These are phyloP conservation scores for Euplexia lucipara DNA, from an alignment of 2,888 invertebrate species.

Conservation along the genomic window DNA sequence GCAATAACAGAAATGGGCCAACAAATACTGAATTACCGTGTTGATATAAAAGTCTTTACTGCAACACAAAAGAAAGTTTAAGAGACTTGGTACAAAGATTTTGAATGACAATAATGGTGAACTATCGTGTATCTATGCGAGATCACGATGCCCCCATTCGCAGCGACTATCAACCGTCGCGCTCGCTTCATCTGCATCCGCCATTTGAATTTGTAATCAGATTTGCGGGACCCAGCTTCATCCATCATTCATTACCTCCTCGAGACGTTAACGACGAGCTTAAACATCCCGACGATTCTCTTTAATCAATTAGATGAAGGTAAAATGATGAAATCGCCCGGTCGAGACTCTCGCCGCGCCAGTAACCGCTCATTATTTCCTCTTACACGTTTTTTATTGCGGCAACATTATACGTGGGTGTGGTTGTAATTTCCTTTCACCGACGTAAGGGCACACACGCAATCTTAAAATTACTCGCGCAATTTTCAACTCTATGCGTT, in stretches of 20 bases:
- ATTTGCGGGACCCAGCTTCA: slow-evolving; percentile 80
- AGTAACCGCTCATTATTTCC: slow-evolving; percentile 91
- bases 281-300: slow-evolving; percentile 75
- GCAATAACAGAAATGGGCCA: slow-evolving; percentile 21
- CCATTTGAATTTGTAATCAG: slow-evolving; percentile 86
- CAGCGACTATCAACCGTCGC: slow-evolving; percentile 79
- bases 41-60: slow-evolving; percentile 45
- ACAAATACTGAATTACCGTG: slow-evolving; percentile 21
- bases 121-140: slow-evolving; percentile 72
- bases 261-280: slow-evolving; percentile 63
- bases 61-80: slow-evolving; percentile 45
- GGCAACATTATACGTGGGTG: slow-evolving; percentile 91
- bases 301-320: slow-evolving; percentile 88
- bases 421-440: slow-evolving; percentile 91
- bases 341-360: slow-evolving; percentile 83
- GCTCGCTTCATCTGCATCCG: slow-evolving; percentile 82
- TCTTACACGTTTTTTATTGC: slow-evolving; percentile 91
- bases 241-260: slow-evolving; percentile 84
- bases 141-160: slow-evolving; percentile 79
- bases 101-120: slow-evolving; percentile 75
- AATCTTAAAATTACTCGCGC: slow-evolving; percentile 71
- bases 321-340: slow-evolving; percentile 84
- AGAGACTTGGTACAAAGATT: slow-evolving; percentile 51
- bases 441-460: slow-evolving; percentile 91
- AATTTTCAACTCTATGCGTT: slow-evolving; percentile 67